phyloP scores from a whole-genome alignment of 1,140 invertebrate genomes.

The Camponotus vicinus region DNA sequence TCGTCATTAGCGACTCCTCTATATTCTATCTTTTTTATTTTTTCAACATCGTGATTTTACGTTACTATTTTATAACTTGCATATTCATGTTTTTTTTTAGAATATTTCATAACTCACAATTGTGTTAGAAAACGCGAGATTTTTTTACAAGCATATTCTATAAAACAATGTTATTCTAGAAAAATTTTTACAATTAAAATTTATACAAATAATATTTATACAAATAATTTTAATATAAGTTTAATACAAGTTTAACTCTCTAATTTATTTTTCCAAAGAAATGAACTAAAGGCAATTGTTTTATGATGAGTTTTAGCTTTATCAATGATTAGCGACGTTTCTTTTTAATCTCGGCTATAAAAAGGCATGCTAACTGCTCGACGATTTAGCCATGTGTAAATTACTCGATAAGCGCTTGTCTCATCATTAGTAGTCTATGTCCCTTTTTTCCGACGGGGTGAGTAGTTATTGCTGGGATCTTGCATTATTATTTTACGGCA shows the following conservation, averaged over 20 bases:
- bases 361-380: background rate
- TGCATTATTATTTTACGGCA: slow-evolving; percentile 55
- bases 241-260: too few species aligned
- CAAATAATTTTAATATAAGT: too few species aligned
- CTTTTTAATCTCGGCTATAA: slow-evolving; percentile 15
- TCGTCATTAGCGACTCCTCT: background rate
- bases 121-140: background rate
- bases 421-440: slow-evolving; percentile 30
- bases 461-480: slow-evolving; percentile 12
- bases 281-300: background rate
- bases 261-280: background rate
- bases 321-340: background rate
- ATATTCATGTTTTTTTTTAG: background rate
- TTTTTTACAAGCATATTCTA: background rate
- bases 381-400: slow-evolving; percentile 32
- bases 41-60: background rate
- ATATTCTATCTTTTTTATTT: background rate
- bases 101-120: background rate
- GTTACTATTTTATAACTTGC: background rate
- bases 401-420: slow-evolving; percentile 40
- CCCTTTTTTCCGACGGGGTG: slow-evolving; percentile 16
- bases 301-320: background rate
- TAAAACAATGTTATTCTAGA: background rate
- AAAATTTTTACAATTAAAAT: slow-evolving; percentile 3
- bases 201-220: background rate